These are phyloP conservation scores for Gastracanthus pulcherrimus DNA, from an alignment of 2,888 invertebrate species.

Conservation along the genomic window DNA sequence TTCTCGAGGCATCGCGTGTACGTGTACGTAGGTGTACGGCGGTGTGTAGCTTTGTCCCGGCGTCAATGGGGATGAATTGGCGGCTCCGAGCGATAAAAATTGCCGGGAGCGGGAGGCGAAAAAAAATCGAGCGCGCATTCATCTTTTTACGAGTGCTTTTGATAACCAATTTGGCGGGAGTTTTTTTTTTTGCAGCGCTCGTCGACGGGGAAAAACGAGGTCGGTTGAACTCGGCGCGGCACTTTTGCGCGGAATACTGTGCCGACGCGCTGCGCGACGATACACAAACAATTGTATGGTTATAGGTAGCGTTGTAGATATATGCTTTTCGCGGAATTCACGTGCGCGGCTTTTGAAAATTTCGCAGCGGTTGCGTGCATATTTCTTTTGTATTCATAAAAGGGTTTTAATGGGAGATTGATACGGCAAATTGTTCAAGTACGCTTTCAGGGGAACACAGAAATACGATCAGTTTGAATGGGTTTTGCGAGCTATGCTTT, in stretches of 20 bases:
- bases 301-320: too few species aligned
- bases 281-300: background rate
- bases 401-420: background rate
- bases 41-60: background rate
- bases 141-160: slow-evolving; percentile 37
- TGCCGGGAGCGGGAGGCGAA: background rate
- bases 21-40: too few species aligned
- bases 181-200: slow-evolving; percentile 28
- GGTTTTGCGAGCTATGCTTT: too few species aligned
- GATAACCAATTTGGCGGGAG: slow-evolving; percentile 44
- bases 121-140: slow-evolving; percentile 6
- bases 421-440: too few species aligned
- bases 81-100: slow-evolving; percentile 19
- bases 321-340: background rate
- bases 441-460: too few species aligned
- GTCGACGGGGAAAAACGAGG: background rate
- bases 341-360: background rate
- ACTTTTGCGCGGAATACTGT: background rate
- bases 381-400: background rate
- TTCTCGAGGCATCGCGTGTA: background rate
- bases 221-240: background rate
- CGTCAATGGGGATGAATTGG: slow-evolving; percentile 41
- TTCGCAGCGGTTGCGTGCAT: background rate
- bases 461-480: too few species aligned
- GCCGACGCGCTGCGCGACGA: too few species aligned